A percentile compares a stretch with the other conserved stretches of the same genome.
Conservation (phyloP, 2,797 vertebrate species). For the Lycodopsis pacificus region DNA sequence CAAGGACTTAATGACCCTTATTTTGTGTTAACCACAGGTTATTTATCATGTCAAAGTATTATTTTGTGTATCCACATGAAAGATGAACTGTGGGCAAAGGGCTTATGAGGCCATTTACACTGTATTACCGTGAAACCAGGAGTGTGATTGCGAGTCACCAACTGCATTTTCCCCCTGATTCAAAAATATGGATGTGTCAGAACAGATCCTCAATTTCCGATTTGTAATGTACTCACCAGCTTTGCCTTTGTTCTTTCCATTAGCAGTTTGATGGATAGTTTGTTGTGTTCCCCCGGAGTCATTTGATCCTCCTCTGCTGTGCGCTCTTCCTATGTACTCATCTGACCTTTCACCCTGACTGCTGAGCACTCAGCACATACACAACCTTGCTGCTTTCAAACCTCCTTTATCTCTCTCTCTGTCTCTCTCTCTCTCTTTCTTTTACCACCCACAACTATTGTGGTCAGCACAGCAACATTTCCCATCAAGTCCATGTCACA, state of each 20-base stretch:
- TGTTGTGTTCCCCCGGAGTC: constrained; percentile 21
- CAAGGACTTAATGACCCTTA: constrained; percentile 20
- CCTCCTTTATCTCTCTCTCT: background rate
- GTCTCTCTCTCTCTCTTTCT: background rate
- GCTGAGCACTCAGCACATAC: background rate
- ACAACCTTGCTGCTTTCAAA: background rate
- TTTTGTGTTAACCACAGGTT: constrained; percentile 6
- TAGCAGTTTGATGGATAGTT: constrained; percentile 37
- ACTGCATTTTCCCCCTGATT: constrained; percentile 14
- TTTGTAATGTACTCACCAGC: constrained; percentile 29
- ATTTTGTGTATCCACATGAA: constrained; percentile 12
- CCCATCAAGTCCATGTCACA: constrained; percentile 56
- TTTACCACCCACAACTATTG: constrained; percentile 45
- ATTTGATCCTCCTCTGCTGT: constrained; percentile 19
- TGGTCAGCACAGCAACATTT: constrained; percentile 58
- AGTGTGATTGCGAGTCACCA: constrained; percentile 11
- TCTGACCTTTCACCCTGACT: constrained; percentile 14
- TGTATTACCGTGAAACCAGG: constrained; percentile 5
- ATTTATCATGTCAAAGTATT: background rate
- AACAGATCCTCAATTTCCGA: constrained; percentile 29
- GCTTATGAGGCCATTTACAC: constrained; percentile 17
- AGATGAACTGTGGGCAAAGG: constrained; percentile 8
- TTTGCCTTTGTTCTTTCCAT: constrained; percentile 17
- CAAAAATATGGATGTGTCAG: constrained; percentile 33
- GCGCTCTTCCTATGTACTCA: constrained; percentile 13